phyloP scores from a whole-genome alignment of 2,888 invertebrate genomes.

The Agrochola circellaris region DNA sequence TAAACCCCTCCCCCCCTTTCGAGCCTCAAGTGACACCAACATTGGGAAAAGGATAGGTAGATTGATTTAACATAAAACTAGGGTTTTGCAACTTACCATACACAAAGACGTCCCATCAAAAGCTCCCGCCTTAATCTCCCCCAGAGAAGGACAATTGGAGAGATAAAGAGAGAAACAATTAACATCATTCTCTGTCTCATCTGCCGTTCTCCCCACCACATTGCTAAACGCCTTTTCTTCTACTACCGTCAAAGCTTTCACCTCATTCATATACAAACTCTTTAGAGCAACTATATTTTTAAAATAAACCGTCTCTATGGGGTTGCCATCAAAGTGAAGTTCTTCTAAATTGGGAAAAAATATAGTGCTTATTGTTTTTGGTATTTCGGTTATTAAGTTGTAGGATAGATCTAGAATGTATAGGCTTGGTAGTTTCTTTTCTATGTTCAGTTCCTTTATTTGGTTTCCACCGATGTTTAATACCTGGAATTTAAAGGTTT shows the following conservation, averaged over 20 bases:
- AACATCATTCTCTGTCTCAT: constrained; percentile 71
- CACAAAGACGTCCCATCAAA: constrained; percentile 89
- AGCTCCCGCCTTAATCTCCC: constrained; percentile 83
- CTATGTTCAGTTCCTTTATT: constrained; percentile 84
- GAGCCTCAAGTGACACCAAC: too few species aligned
- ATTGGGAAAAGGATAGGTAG: too few species aligned
- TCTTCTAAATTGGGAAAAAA: constrained; percentile 87
- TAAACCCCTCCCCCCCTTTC: too few species aligned
- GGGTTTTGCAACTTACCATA: constrained; percentile 65
- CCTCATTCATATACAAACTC: constrained; percentile 85
- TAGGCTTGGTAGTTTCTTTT: constrained; percentile 83
- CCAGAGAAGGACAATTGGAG: constrained; percentile 84
- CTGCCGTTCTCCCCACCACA: constrained; percentile 79
- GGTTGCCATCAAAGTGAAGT: constrained; percentile 89
- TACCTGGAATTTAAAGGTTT: constrained; percentile 77
- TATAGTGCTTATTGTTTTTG: constrained; percentile 82
- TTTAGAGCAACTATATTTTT: constrained; percentile 84
- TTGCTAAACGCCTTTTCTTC: constrained; percentile 88
- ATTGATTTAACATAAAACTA: too few species aligned
- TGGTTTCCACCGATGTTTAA: constrained; percentile 87
- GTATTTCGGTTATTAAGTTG: constrained; percentile 86
- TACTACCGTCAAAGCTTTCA: constrained; percentile 77
- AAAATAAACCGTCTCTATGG: constrained; percentile 86
- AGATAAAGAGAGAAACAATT: constrained; percentile 88
- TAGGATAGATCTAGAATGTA: constrained; percentile 88